Evolutionary conservation across 2,888 invertebrate species (phyloP), one percentile per base, ranked within the genome.

Genomic region (Encarsia formosa): DNA sequence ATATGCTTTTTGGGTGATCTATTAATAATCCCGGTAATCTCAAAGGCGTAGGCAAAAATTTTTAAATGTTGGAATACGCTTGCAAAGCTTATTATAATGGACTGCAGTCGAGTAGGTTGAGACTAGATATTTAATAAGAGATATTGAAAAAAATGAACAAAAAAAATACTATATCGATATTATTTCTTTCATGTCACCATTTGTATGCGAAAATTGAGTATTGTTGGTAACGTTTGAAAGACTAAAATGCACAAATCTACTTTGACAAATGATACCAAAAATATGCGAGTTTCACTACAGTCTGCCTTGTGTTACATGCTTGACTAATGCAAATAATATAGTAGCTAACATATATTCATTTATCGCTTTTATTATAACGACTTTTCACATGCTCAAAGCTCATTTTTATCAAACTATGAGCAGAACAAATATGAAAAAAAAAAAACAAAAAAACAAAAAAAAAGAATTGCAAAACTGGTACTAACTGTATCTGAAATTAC

Each of bases 161-260:
- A 19, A 26, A 52, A 37, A 52, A 46, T 29, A 9, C 23, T 52
- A 41, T 49, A 43, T 47, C 49, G 46, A 16, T 32, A n/a, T n/a
- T 41, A 41, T 49, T 53, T 38, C 34, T 16, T 46, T 51, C 41
- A 50, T n/a, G 35, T 29, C 49, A 47, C 34, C 35, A 16, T 56
- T 53, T 50, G 41, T 53, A 53, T 53, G 44, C 50, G 37, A 47
- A n/a, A 49, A 52, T 48, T 41, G 49, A 53, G 49, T 50, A 50
- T 48, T 56, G 43, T 56, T 47, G 40, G 49, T 52, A 56, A 49
- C 18, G 35, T 41, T 45, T 45, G 32, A 47, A 51, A 54, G 53
- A 56, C 50, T 56, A 49, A 48, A 56, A 56, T 53, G 53, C 53
- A 53, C 53, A 53, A 56, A 53, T 53, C 41, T 39, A 56, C 42